These are phyloP conservation scores for Pammene aurita DNA, from an alignment of 2,888 invertebrate genomes.

Conservation along the genomic window DNA sequence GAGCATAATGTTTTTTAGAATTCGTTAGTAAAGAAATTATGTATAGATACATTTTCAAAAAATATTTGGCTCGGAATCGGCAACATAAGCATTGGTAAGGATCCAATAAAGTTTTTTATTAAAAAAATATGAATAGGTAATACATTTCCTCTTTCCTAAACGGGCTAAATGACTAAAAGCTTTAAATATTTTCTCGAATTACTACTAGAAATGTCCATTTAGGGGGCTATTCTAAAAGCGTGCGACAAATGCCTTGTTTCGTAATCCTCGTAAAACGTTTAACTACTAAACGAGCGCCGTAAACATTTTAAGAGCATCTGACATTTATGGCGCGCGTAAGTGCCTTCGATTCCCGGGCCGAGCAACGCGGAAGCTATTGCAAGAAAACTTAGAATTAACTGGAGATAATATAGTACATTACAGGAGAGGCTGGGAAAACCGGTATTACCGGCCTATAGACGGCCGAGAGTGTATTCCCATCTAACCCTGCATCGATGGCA, in stretches of 20 bases:
- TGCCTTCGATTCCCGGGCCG: conserved; percentile 26
- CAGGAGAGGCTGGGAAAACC: too few relatives aligned
- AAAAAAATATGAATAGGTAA: too few relatives aligned
- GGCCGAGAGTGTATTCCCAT: too few relatives aligned
- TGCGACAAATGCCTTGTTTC: conserved; percentile 32
- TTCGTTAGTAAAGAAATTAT: too few relatives aligned
- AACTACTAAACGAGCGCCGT: conserved; percentile 34
- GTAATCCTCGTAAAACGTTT: conserved; percentile 39
- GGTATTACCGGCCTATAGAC: too few relatives aligned
- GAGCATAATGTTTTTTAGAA: neutral
- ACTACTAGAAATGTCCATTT: conserved; percentile 6
- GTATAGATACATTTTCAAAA: too few relatives aligned
- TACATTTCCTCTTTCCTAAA: neutral
- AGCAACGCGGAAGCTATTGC: conserved; percentile 8
- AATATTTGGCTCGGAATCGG: too few relatives aligned
- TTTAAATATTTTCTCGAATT: neutral
- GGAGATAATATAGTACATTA: too few relatives aligned
- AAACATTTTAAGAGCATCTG: conserved; percentile 40
- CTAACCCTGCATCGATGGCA: too few relatives aligned
- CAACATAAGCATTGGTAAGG: too few relatives aligned
- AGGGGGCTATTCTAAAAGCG: conserved; percentile 26
- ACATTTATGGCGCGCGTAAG: conserved; percentile 39
- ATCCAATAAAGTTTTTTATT: too few relatives aligned
- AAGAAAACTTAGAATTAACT: neutral
- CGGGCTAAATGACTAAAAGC: neutral